phyloP scores from a whole-genome alignment of 2,888 invertebrate genomes.

The Nomada flava region DNA sequence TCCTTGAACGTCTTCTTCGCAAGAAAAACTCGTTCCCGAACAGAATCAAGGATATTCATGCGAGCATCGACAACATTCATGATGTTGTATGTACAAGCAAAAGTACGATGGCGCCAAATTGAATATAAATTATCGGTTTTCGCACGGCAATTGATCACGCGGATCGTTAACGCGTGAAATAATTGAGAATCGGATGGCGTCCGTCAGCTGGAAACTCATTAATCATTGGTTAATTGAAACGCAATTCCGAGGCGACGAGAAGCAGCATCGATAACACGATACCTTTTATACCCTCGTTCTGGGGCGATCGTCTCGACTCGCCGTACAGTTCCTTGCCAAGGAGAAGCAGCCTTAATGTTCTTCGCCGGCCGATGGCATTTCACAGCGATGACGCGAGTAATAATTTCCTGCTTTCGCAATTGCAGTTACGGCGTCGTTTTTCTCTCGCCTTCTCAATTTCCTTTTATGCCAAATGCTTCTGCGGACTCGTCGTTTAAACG shows the following conservation, averaged over 20 bases:
- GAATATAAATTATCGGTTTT: slow-evolving; percentile 15
- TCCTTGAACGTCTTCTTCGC: no score
- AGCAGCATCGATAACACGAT: slow-evolving; percentile 12
- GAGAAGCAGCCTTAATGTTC: slow-evolving; percentile 42
- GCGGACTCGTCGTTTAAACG: slow-evolving; percentile 21
- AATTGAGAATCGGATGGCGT: slow-evolving; percentile 32
- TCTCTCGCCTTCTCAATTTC: slow-evolving; percentile 45
- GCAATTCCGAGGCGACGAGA: slow-evolving; percentile 29
- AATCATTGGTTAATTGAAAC: slow-evolving; percentile 54
- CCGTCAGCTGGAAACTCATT: slow-evolving; percentile 22
- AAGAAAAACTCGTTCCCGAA: no score
- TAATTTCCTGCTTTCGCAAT: slow-evolving; percentile 61
- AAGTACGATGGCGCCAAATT: neutral
- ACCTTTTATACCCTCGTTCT: neutral
- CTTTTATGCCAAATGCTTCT: slow-evolving; percentile 29
- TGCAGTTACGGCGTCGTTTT: slow-evolving; percentile 17
- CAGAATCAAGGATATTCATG: no score
- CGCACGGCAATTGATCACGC: slow-evolving; percentile 19
- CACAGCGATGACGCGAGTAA: slow-evolving; percentile 47
- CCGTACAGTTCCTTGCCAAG: slow-evolving; percentile 8
- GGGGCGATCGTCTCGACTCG: slow-evolving; percentile 14
- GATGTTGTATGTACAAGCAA: neutral
- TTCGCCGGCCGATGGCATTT: slow-evolving; percentile 47
- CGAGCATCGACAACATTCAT: neutral
- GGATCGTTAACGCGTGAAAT: slow-evolving; percentile 29